Conservation (phyloP, 2,797 vertebrate genomes). For the Pteropus rufus region DNA sequence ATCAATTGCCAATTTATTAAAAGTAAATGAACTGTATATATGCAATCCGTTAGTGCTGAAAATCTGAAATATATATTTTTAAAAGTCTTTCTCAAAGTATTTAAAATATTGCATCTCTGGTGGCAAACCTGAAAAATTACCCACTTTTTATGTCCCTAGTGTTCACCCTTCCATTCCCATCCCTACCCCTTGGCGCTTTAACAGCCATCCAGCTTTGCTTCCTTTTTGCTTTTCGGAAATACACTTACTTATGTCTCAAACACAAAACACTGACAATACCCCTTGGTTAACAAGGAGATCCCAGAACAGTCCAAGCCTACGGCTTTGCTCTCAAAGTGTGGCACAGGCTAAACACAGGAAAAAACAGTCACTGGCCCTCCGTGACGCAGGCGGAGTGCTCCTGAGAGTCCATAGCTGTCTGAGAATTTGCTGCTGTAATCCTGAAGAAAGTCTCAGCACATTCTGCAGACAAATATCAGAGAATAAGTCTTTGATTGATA, state of each 20-base stretch:
- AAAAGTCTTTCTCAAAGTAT: conserved; percentile 81
- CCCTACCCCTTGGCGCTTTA: conserved; percentile 69
- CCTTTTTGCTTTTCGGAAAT: conserved; percentile 70
- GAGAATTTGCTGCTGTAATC: conserved; percentile 74
- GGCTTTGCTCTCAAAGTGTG: conserved; percentile 69
- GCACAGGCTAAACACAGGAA: conserved; percentile 54
- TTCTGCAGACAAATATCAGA: conserved; percentile 83
- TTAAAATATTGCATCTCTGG: conserved; percentile 84
- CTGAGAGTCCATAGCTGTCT: conserved; percentile 74
- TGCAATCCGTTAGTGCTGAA: conserved; percentile 77
- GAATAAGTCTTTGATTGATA: conserved; percentile 96
- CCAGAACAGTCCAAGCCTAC: conserved; percentile 45
- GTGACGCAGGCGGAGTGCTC: conserved; percentile 61
- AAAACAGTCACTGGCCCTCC: conserved; percentile 62
- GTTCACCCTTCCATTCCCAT: conserved; percentile 36
- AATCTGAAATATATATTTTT: conserved; percentile 81
- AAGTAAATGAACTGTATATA: conserved; percentile 83
- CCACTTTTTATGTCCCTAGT: conserved; percentile 45
- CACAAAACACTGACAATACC: conserved; percentile 70
- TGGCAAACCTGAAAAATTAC: conserved; percentile 77
- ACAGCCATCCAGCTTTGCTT: conserved; percentile 64
- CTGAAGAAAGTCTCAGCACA: conserved; percentile 73
- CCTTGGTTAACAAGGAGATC: conserved; percentile 74
- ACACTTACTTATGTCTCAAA: conserved; percentile 67
- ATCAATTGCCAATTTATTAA: conserved; percentile 82